A percentile compares a stretch with the other conserved stretches of the same genome.
phyloP scores from a whole-genome alignment of 2,888 invertebrate genomes.

The Salpingus planirostris region DNA sequence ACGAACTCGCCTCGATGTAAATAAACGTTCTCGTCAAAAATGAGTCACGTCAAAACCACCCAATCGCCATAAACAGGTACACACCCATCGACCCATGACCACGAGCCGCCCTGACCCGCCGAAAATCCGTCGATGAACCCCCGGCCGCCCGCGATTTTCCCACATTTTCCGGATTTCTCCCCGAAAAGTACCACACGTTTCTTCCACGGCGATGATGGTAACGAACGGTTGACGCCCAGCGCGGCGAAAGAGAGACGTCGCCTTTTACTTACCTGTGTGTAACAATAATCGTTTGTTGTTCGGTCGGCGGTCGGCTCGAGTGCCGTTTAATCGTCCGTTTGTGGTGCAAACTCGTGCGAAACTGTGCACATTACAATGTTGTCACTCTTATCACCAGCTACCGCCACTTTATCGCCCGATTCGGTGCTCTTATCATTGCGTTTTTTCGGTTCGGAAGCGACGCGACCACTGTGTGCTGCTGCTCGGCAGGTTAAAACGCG shows the following conservation, averaged over 20 bases:
- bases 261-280: constrained; percentile 13
- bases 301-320: too few species aligned
- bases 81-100: constrained; percentile 6
- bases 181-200: not conserved
- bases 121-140: not conserved
- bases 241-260: too few species aligned
- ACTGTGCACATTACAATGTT: constrained; percentile 5
- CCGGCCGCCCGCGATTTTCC: not conserved
- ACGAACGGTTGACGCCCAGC: constrained; percentile 13
- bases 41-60: constrained; percentile 13
- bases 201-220: constrained; percentile 1
- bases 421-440: too few species aligned
- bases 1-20: too few species aligned
- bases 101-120: not conserved
- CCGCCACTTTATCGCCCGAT: constrained; percentile 3
- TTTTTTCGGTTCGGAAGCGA: too few species aligned
- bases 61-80: constrained; percentile 10
- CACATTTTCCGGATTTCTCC: not conserved
- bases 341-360: too few species aligned
- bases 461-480: not conserved
- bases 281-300: too few species aligned
- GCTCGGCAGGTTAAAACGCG: constrained; percentile 8
- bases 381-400: not conserved
- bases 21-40: constrained; percentile 6
- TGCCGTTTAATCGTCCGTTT: too few species aligned